Conservation (phyloP, 2,888 invertebrate species). For the Cosmopolites sordidus region DNA sequence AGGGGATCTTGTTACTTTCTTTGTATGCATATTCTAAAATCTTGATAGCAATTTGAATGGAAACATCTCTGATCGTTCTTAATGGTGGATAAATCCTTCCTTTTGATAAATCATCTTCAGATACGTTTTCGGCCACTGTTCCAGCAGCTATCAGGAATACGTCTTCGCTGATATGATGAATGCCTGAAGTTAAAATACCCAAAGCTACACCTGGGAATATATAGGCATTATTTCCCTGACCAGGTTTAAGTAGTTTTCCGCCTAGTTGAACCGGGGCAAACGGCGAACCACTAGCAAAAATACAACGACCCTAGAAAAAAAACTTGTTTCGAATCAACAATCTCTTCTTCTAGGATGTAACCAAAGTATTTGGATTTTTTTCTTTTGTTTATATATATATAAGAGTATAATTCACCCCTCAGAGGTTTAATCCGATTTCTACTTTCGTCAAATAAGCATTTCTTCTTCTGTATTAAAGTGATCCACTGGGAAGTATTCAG, state of each 20-base stretch:
- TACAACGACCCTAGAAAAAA: constrained; percentile 68
- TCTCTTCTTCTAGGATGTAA: too few species aligned
- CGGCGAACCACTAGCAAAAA: constrained; percentile 97
- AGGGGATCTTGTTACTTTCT: constrained; percentile 53
- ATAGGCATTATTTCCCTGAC: constrained; percentile 97
- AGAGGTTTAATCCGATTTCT: too few species aligned
- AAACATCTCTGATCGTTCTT: constrained; percentile 75
- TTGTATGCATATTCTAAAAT: constrained; percentile 80
- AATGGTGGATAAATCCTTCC: constrained; percentile 94
- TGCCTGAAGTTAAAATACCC: constrained; percentile 89
- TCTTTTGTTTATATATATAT: too few species aligned
- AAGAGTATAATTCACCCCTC: too few species aligned
- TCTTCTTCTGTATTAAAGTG: too few species aligned
- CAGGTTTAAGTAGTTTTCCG: constrained; percentile 79
- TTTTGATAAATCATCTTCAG: constrained; percentile 70
- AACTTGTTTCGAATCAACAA: too few species aligned
- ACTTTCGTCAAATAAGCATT: too few species aligned
- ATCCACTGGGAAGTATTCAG: too few species aligned
- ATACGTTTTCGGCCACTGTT: constrained; percentile 76
- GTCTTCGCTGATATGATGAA: constrained; percentile 86
- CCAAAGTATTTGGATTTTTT: too few species aligned
- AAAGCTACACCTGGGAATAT: constrained; percentile 96
- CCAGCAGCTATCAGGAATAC: constrained; percentile 88
- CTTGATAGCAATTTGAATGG: constrained; percentile 78
- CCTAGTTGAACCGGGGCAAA: constrained; percentile 81